Evolutionary conservation across 2,113 vertebrate species (phyloP).

Genomic region (Litocranius walleri): DNA sequence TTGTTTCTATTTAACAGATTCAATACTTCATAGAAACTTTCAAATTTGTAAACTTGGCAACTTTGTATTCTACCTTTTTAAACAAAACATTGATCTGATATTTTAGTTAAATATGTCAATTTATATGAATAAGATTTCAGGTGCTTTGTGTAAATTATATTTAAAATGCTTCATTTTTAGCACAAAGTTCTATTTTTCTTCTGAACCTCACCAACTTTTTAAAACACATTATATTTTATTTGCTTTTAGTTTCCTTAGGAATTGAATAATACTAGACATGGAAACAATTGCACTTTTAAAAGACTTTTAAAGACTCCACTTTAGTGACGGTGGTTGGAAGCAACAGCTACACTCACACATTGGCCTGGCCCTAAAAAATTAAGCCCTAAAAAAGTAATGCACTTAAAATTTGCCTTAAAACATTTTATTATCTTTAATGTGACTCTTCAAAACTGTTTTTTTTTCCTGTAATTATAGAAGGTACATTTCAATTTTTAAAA

Average conservation of each 20-base stretch:
- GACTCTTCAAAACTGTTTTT: background rate
- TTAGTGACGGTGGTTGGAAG: background rate
- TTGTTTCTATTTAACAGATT: background rate
- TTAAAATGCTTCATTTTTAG: background rate
- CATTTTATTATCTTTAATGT: background rate
- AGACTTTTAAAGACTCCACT: background rate
- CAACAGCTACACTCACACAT: background rate
- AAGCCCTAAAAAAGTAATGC: background rate
- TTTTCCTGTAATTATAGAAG: background rate
- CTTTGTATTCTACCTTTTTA: background rate
- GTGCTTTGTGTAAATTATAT: background rate
- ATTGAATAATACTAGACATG: background rate
- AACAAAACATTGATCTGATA: background rate
- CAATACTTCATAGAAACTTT: background rate
- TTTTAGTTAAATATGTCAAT: background rate
- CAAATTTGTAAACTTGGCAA: background rate
- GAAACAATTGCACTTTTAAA: background rate
- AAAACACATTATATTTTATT: background rate
- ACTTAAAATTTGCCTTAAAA: background rate
- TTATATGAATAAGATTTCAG: background rate
- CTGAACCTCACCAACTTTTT: background rate
- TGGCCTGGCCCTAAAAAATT: background rate
- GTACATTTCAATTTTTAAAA: background rate
- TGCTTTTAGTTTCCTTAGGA: background rate
- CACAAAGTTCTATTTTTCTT: background rate